Evolutionary conservation across 2,797 vertebrate species (phyloP), one percentile per base, ranked within the genome.

Genomic region (Melanotaenia boesemani): DNA sequence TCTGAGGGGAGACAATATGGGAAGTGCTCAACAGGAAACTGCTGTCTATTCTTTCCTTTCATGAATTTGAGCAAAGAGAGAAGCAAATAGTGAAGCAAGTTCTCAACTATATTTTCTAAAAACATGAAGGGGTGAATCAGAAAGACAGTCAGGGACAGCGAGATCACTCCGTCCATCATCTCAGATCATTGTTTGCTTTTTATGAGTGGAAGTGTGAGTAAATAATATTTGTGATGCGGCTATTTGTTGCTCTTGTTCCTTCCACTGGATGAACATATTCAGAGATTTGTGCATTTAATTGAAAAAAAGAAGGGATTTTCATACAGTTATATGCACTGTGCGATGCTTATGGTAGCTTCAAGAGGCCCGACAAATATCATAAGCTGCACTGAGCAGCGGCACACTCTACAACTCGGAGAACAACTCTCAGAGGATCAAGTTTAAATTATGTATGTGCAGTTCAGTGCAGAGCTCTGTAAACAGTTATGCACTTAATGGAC

Each of bases 371-470:
- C 82, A 84, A 82, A 87, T 78, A 74, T 69, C 64, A 85, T 72
- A 68, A 62, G 77, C 76, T 54, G 65, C 30, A 1, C 41, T 12
- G 79, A 83, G 84, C 79, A 65, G 76, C 72, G 81, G 85, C 72
- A 73, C 72, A 77, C 78, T 87, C 82, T 86, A 50, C 77, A 83
- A 86, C 65, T 69, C 70, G 0, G 79, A 60, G 80, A 83, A 79
- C 72, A 86, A 82, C 75, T 91, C 90, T 89, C 90, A 66, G 15
- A 85, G 91, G 89, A 87, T 86, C 70, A 68, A 28, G 64, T 75
- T 80, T 94, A 86, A 94, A 94, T 94, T 89, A 93, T 94, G 80
- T 59, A 93, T 93, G 90, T 86, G 81, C 87, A 87, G 86, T 90
- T 92, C 91, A 92, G 89, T 80, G 81, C 86, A 82, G 81, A 88